A percentile compares a stretch with the other conserved stretches of the same genome.
Evolutionary conservation across 2,888 invertebrate genomes (phyloP).

Genomic region (Hirtodrosophila histrioides): DNA sequence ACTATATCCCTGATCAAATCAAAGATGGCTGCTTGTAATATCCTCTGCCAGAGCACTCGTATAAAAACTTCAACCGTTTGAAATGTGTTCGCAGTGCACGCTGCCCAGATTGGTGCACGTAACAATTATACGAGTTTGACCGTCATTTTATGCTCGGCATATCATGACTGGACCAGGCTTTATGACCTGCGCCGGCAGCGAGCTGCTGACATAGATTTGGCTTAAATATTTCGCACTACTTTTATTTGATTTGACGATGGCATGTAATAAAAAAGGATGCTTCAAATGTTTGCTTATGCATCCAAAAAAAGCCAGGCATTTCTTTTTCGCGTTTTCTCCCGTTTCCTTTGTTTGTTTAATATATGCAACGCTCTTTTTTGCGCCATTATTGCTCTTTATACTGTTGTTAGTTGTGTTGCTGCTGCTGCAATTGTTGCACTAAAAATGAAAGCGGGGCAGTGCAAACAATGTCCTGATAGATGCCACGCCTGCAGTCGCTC

Average conservation of each 20-base stretch:
- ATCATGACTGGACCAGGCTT: conserved; percentile 12
- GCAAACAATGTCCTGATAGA: conserved; percentile 60
- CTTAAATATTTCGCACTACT: conserved; percentile 64
- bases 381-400: conserved; percentile 27
- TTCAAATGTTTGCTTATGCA: conserved; percentile 47
- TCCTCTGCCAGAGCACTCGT: too few species aligned
- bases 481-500: conserved; percentile 26
- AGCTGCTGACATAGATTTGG: conserved; percentile 59
- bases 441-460: conserved; percentile 49
- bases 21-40: neutral
- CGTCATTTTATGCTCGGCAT: conserved; percentile 22
- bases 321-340: conserved; percentile 31
- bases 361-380: conserved; percentile 38
- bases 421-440: conserved; percentile 49
- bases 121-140: conserved; percentile 35
- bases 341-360: conserved; percentile 59
- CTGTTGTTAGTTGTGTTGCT: conserved; percentile 21
- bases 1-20: too few species aligned
- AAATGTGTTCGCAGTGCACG: neutral
- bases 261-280: conserved; percentile 56
- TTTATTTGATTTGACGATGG: conserved; percentile 64
- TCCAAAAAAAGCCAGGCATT: conserved; percentile 10
- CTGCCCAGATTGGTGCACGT: conserved; percentile 17
- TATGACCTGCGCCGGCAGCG: conserved; percentile 21
- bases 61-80: neutral